phyloP scores from a whole-genome alignment of 2,113 vertebrate species.

The Calyptomena viridis region DNA sequence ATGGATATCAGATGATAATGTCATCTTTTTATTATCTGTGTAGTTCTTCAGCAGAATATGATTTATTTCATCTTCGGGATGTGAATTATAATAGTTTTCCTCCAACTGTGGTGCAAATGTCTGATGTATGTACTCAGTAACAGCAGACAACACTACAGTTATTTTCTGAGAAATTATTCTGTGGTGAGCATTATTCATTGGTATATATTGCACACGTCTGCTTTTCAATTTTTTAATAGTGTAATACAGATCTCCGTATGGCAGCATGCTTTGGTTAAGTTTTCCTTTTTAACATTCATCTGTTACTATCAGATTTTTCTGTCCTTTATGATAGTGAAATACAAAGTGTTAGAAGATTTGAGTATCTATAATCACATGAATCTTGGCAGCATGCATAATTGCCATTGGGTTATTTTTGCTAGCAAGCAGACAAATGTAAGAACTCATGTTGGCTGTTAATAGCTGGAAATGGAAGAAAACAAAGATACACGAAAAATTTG shows the following conservation, averaged over 20 bases:
- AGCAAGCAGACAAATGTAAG: background rate
- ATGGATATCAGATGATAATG: background rate
- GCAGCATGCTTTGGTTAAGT: background rate
- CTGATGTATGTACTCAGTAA: background rate
- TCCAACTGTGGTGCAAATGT: background rate
- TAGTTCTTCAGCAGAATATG: background rate
- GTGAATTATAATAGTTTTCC: conserved; percentile 12
- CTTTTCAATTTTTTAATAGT: background rate
- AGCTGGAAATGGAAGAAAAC: background rate
- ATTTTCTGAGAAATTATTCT: background rate
- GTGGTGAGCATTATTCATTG: background rate
- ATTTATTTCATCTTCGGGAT: conserved; percentile 3
- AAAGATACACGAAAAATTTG: background rate
- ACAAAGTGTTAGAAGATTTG: background rate
- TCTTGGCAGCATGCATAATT: background rate
- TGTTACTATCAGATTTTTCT: background rate
- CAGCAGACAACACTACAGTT: background rate
- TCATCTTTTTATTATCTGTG: background rate
- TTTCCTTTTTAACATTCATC: background rate
- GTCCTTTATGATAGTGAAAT: background rate
- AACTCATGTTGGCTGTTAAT: background rate
- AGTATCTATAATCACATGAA: background rate
- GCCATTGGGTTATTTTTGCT: background rate
- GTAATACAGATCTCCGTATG: background rate
- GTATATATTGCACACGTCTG: background rate